phyloP scores from a whole-genome alignment of 2,113 vertebrate genomes.

The Turdus rufiventris region DNA sequence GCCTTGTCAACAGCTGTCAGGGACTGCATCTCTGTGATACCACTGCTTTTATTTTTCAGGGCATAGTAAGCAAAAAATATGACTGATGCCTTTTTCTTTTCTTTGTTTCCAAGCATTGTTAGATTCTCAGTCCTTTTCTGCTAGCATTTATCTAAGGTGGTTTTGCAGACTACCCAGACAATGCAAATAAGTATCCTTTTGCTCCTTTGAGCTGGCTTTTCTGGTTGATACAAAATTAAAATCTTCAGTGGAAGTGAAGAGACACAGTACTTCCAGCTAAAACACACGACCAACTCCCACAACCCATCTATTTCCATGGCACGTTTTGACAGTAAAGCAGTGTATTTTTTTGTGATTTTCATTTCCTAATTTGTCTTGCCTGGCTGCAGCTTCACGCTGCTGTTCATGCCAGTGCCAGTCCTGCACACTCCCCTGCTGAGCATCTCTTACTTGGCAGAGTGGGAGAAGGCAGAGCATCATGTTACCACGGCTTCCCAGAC shows the following conservation, averaged over 20 bases:
- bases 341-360: background rate
- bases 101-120: background rate
- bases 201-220: background rate
- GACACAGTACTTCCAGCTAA: background rate
- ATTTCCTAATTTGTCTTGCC: background rate
- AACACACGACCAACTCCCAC: background rate
- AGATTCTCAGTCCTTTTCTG: background rate
- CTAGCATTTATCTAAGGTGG: constrained; percentile 1
- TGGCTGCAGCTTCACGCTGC: background rate
- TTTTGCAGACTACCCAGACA: background rate
- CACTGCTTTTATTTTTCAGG: background rate
- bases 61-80: background rate
- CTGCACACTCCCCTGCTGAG: background rate
- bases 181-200: background rate
- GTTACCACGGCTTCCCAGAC: background rate
- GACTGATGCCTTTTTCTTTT: background rate
- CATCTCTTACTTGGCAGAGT: background rate
- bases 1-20: constrained; percentile 35
- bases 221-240: background rate
- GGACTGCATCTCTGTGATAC: background rate
- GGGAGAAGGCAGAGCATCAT: background rate
- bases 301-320: background rate
- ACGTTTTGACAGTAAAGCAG: background rate
- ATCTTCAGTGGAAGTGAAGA: background rate
- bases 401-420: background rate